Base-by-base conservation (phyloP, 2,888 invertebrate genomes). In the Campopleginae sp. region DNA sequence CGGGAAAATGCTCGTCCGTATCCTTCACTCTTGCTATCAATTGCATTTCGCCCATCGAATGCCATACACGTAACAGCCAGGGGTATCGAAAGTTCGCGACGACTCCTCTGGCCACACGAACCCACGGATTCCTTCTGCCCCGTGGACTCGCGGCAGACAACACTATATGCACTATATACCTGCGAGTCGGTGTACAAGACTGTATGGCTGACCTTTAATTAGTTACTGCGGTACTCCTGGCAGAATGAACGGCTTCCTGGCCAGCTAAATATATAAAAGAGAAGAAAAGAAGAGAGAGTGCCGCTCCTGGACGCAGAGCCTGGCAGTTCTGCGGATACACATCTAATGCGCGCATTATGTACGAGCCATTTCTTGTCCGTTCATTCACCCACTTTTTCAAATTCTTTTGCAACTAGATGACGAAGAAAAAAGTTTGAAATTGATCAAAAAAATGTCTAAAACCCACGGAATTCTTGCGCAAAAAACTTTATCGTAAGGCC, bases 161-260 rank as follows among this genome's bases (percentile, higher is more conserved):
- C 72, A 46, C 58, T 23, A 14, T 27, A 61, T 82, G 81, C 86
- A 82, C 80, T 83, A 78, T 79, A 46, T 75, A 33, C 51, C n/a
- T 7, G 10, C 17, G 61, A 86, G 78, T 72, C 31, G 17, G 80
- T 65, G 71, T 79, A 82, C 71, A 80, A 84, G 86, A 70, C 77
- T 82, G 76, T 58, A 54, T 63, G 46, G 78, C 91, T 92, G 92
- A 92, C 92, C 92, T 92, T 92, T 92, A 92, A 92, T 92, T 92
- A 92, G 91, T 91, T 92, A 91, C 90, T 90, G 89, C 90, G 88
- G 87, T 87, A 89, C 89, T 88, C 90, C 88, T 84, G 80, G 89
- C 81, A 88, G 89, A 92, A 92, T 90, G 89, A 92, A 92, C 91
- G 89, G 92, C 92, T 92, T 92, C 92, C 92, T 92, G 92, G 90